Conservation (phyloP, 2,797 vertebrate genomes). For the Parambassis ranga region DNA sequence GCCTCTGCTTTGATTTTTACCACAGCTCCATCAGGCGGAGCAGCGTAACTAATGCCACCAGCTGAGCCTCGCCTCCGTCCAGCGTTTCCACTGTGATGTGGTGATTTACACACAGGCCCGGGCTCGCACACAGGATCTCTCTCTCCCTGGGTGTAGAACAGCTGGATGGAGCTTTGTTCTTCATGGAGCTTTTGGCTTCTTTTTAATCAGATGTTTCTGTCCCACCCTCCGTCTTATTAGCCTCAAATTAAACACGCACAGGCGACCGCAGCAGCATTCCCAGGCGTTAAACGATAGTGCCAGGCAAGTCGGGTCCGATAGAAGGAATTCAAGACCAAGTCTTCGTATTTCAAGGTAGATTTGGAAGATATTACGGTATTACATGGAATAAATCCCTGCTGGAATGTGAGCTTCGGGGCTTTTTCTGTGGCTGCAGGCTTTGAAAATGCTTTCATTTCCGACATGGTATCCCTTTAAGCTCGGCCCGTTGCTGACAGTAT, state of each 20-base stretch:
- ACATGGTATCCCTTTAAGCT: conserved; percentile 55
- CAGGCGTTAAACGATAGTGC: conserved; percentile 30
- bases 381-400: conserved; percentile 37
- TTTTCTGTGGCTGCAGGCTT: conserved; percentile 36
- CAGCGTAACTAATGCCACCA: conserved; percentile 57
- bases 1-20: conserved; percentile 43
- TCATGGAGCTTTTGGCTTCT: conserved; percentile 27
- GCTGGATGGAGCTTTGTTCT: conserved; percentile 54
- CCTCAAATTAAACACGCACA: conserved; percentile 47
- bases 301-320: conserved; percentile 20
- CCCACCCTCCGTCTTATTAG: conserved; percentile 29
- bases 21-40: conserved; percentile 18
- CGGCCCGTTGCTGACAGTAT: conserved; percentile 37
- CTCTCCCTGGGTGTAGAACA: conserved; percentile 37
- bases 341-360: conserved; percentile 65
- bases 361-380: conserved; percentile 49
- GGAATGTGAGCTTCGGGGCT: conserved; percentile 59
- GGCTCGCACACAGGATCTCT: not conserved
- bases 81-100: conserved; percentile 47
- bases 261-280: conserved; percentile 32
- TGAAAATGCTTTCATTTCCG: conserved; percentile 71
- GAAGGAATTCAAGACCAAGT: conserved; percentile 38
- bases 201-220: conserved; percentile 46
- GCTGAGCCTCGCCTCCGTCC: conserved; percentile 50
- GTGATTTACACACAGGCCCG: conserved; percentile 24